Percentiles rank a stretch among this genome's conserved stretches.
phyloP scores from a whole-genome alignment of 2,888 invertebrate species.

The Scaptomyza parva region DNA sequence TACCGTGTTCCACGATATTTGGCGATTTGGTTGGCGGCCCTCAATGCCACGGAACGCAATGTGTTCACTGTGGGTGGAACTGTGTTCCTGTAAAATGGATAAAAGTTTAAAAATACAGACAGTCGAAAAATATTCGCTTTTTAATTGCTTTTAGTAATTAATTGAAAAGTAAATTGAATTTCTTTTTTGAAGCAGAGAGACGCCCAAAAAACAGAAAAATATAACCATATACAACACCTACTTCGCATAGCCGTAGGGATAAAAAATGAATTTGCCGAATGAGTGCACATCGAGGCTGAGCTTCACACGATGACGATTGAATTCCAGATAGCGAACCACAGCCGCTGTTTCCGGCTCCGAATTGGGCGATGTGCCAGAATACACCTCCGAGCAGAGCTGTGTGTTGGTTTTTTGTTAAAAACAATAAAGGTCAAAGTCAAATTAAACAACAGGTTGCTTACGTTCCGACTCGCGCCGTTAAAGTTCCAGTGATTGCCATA shows the following conservation, averaged over 20 bases:
- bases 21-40: constrained; percentile 83
- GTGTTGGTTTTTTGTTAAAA: background rate
- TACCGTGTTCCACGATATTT: constrained; percentile 85
- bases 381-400: constrained; percentile 84
- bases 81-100: constrained; percentile 68
- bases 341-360: constrained; percentile 84
- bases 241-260: constrained; percentile 84
- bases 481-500: constrained; percentile 89
- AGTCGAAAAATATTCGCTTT: constrained; percentile 60
- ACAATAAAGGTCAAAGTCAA: constrained; percentile 55
- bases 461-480: constrained; percentile 86
- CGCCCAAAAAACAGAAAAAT: background rate
- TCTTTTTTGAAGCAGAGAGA: constrained; percentile 39
- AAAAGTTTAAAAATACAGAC: constrained; percentile 49
- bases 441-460: constrained; percentile 61
- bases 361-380: constrained; percentile 80
- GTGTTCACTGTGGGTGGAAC: constrained; percentile 81
- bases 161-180: constrained; percentile 81
- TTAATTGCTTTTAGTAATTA: constrained; percentile 80
- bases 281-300: constrained; percentile 84
- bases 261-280: constrained; percentile 84
- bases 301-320: constrained; percentile 83
- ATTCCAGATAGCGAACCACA: constrained; percentile 81
- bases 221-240: constrained; percentile 47
- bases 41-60: constrained; percentile 81